Percentiles rank a stretch among this genome's conserved stretches.
These are phyloP conservation scores for Fundulus diaphanus DNA, from an alignment of 2,797 vertebrate genomes.

Conservation along the genomic window DNA sequence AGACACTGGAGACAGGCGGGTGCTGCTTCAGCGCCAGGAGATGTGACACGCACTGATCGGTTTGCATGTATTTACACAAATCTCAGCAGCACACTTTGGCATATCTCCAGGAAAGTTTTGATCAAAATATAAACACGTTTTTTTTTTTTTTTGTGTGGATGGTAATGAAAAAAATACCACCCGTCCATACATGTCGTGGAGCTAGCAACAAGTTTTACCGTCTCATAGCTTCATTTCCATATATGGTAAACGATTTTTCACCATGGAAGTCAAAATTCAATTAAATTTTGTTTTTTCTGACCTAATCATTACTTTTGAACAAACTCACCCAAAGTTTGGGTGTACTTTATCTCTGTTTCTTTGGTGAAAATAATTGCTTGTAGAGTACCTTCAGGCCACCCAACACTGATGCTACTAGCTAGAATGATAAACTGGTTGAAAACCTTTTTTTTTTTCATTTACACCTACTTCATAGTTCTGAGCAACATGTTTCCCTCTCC, in stretches of 20 bases:
- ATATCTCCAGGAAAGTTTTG: too few species aligned
- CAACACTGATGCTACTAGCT: too few species aligned
- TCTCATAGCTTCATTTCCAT: neutral
- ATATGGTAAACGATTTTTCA: neutral
- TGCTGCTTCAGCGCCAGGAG: too few species aligned
- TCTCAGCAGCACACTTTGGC: too few species aligned
- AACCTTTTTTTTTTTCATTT: neutral
- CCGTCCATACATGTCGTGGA: neutral
- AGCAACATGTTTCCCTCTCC: neutral
- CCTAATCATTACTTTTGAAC: neutral
- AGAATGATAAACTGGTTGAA: neutral
- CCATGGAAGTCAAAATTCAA: too few species aligned
- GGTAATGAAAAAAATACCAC: neutral
- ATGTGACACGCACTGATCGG: neutral
- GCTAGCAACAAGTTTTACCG: neutral
- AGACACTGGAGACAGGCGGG: too few species aligned
- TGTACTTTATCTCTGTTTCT: neutral
- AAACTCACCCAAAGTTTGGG: neutral
- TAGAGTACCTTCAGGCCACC: neutral
- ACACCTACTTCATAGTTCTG: neutral
- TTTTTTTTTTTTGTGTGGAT: neutral
- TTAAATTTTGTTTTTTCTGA: neutral
- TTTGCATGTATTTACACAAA: neutral
- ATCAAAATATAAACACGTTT: neutral
- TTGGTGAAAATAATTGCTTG: neutral